phyloP scores from a whole-genome alignment of 2,113 vertebrate genomes.

The Cyprinus carpio region DNA sequence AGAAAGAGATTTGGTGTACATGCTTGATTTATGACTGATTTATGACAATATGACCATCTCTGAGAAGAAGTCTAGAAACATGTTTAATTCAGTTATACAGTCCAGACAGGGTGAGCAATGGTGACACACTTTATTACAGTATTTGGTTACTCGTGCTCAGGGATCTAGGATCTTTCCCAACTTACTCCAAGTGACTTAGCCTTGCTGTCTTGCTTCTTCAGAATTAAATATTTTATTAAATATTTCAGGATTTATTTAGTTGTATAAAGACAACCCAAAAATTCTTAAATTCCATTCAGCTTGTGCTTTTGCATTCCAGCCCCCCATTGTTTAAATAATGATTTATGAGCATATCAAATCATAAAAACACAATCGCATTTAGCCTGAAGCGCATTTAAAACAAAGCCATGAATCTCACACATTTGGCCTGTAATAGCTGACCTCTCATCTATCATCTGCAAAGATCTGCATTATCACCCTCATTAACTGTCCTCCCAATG shows the following conservation, averaged over 20 bases:
- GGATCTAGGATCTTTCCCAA: neutral
- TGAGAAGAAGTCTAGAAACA: neutral
- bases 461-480: conserved; percentile 27
- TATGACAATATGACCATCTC: neutral
- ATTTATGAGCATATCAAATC: conserved; percentile 34
- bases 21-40: neutral
- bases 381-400: conserved; percentile 23
- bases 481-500: conserved; percentile 30
- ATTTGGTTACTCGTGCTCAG: neutral
- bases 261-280: neutral
- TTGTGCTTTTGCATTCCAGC: conserved; percentile 5
- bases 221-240: neutral
- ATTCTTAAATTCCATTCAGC: conserved; percentile 32
- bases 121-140: neutral
- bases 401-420: conserved; percentile 20
- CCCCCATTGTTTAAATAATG: conserved; percentile 33
- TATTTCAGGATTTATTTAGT: conserved; percentile 9
- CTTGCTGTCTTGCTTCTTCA: neutral
- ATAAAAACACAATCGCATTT: neutral
- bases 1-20: neutral
- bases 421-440: conserved; percentile 23
- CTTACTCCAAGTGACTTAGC: neutral
- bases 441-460: conserved; percentile 21
- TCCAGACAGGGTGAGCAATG: neutral
- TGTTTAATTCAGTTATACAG: neutral